These are phyloP conservation scores for Helicolenus hilgendorfi DNA, from an alignment of 2,797 vertebrate genomes.

Conservation along the genomic window DNA sequence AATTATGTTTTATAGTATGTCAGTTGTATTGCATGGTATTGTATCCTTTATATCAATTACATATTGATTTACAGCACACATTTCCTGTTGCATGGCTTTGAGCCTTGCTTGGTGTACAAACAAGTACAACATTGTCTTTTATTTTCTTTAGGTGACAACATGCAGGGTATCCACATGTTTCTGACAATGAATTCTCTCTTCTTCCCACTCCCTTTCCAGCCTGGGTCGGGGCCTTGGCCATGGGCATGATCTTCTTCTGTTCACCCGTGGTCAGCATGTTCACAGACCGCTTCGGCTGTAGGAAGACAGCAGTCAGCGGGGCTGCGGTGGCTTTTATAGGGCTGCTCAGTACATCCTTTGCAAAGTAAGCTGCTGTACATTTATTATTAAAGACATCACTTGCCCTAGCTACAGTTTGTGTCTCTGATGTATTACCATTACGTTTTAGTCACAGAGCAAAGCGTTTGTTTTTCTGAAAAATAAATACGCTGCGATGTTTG, in stretches of 20 bases:
- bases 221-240: conserved; percentile 97
- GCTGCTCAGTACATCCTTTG: conserved; percentile 96
- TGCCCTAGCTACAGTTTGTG: background rate
- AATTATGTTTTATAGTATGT: background rate
- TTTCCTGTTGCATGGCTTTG: background rate
- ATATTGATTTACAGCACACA: background rate
- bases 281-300: conserved; percentile 97
- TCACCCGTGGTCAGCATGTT: conserved; percentile 99
- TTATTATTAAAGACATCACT: background rate
- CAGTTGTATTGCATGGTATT: background rate
- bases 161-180: background rate
- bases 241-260: conserved; percentile 99
- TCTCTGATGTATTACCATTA: background rate
- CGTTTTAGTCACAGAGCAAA: background rate
- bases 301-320: conserved; percentile 95
- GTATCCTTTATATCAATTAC: background rate
- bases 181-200: conserved; percentile 15
- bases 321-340: conserved; percentile 96
- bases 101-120: conserved; percentile 12
- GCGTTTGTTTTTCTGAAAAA: background rate
- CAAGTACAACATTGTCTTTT: background rate
- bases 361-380: conserved; percentile 91
- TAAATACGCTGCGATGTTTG: background rate
- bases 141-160: background rate
- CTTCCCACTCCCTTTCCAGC: conserved; percentile 83